A percentile compares a stretch with the other conserved stretches of the same genome.
phyloP scores from a whole-genome alignment of 64 coral and sea anemone genomes.

The Cladopsammia gracilis region DNA sequence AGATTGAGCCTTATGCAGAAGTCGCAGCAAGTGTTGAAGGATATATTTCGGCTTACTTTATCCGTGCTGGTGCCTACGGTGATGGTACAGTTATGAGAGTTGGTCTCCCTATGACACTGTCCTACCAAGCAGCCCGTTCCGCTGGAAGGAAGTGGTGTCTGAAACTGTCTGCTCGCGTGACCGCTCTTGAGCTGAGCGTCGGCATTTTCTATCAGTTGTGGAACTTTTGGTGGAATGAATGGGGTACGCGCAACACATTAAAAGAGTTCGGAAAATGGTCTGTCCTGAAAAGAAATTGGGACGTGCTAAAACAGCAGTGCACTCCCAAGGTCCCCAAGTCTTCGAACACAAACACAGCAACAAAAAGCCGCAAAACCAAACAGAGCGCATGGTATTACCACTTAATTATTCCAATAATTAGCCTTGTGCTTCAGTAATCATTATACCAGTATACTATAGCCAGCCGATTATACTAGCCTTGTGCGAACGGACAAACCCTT shows the following conservation, averaged over 20 bases:
- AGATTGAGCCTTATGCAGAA: slow-evolving; percentile 4
- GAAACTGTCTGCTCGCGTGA: not conserved
- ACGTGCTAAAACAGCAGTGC: not conserved
- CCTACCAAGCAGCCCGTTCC: slow-evolving; percentile 5
- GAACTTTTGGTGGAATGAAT: not conserved
- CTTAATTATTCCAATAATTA: too few species aligned
- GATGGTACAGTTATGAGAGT: slow-evolving; percentile 11
- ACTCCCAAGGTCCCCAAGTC: too few species aligned
- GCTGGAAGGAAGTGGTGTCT: not conserved
- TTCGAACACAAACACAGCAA: too few species aligned
- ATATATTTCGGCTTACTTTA: not conserved
- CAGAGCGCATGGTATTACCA: too few species aligned
- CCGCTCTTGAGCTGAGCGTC: slow-evolving; percentile 14
- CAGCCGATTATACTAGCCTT: too few species aligned
- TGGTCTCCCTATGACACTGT: slow-evolving; percentile 14
- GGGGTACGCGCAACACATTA: not conserved
- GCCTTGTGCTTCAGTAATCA: too few species aligned
- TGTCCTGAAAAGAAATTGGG: not conserved
- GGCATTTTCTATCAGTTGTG: slow-evolving; percentile 56
- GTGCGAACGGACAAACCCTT: too few species aligned
- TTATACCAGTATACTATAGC: too few species aligned
- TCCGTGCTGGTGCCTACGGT: slow-evolving; percentile 13
- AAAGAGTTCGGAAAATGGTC: not conserved
- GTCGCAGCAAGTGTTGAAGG: not conserved
- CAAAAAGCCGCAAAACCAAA: too few species aligned